phyloP scores from a whole-genome alignment of 1,140 invertebrate genomes.

The Xylocopa sonorina region DNA sequence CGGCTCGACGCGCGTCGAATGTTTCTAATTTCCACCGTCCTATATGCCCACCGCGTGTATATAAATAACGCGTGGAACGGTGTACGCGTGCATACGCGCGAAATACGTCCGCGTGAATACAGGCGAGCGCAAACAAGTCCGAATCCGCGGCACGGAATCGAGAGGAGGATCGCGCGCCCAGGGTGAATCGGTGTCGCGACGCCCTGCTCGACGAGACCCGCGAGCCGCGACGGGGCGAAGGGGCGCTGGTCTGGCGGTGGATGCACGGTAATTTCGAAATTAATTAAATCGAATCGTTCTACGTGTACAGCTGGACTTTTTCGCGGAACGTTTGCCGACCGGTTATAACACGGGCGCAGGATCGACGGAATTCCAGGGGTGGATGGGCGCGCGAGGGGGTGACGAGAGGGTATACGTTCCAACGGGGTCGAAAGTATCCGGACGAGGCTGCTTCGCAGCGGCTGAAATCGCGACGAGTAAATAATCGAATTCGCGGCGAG shows the following conservation, averaged over 20 bases:
- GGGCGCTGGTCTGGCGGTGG: too few relatives aligned
- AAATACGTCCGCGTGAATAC: background rate
- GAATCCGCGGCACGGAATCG: background rate
- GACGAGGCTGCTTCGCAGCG: too few relatives aligned
- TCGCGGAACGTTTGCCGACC: conserved; percentile 17
- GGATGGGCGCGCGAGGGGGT: too few relatives aligned
- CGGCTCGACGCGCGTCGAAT: too few relatives aligned
- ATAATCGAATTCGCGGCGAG: background rate
- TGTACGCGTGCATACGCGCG: too few relatives aligned
- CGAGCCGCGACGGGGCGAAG: too few relatives aligned
- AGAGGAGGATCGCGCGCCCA: too few relatives aligned
- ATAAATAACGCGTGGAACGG: too few relatives aligned
- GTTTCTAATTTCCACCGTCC: conserved; percentile 27
- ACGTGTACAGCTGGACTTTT: conserved; percentile 24
- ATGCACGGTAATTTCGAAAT: conserved; percentile 28
- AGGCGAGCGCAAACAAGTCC: background rate
- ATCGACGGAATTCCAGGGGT: conserved; percentile 5
- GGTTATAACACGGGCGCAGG: background rate
- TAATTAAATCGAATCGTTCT: conserved; percentile 32
- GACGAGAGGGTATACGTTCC: too few relatives aligned
- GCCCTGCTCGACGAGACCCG: background rate
- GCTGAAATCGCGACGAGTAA: background rate
- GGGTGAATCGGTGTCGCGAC: conserved; percentile 2
- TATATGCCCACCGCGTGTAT: too few relatives aligned
- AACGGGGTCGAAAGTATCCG: background rate